Percentiles rank a stretch among this genome's conserved stretches.
phyloP scores from a whole-genome alignment of 2,797 vertebrate species.

The Hoplostethus mediterraneus region DNA sequence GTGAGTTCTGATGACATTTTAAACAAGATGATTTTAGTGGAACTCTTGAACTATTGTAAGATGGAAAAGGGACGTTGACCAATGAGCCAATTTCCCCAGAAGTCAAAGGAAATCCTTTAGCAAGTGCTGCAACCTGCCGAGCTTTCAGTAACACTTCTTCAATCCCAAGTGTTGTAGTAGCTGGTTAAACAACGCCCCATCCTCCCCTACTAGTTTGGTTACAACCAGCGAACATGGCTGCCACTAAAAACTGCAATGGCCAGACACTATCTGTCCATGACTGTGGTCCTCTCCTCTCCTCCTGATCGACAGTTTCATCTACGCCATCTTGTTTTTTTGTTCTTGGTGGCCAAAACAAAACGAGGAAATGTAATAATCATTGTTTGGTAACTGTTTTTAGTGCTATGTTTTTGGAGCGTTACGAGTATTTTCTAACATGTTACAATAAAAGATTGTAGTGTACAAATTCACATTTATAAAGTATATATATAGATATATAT shows the following conservation, averaged over 20 bases:
- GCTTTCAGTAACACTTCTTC: too few relatives aligned
- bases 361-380: constrained; percentile 82
- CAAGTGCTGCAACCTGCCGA: too few relatives aligned
- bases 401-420: constrained; percentile 88
- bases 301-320: constrained; percentile 52
- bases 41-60: too few relatives aligned
- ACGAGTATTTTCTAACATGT: constrained; percentile 89
- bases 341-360: constrained; percentile 78
- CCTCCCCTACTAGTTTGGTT: constrained; percentile 9
- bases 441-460: constrained; percentile 91
- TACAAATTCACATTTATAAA: constrained; percentile 91
- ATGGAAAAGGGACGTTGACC: too few relatives aligned
- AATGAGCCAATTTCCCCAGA: too few relatives aligned
- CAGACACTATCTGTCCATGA: background rate
- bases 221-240: constrained; percentile 17
- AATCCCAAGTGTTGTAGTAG: background rate
- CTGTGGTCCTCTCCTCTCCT: constrained; percentile 57
- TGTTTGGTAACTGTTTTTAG: constrained; percentile 89
- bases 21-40: too few relatives aligned
- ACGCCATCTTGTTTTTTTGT: constrained; percentile 62
- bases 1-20: too few relatives aligned
- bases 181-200: background rate
- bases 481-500: constrained; percentile 81
- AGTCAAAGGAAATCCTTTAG: too few relatives aligned
- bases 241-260: constrained; percentile 24